phyloP scores from a whole-genome alignment of 2,888 invertebrate species.

The Callinectes sapidus region DNA sequence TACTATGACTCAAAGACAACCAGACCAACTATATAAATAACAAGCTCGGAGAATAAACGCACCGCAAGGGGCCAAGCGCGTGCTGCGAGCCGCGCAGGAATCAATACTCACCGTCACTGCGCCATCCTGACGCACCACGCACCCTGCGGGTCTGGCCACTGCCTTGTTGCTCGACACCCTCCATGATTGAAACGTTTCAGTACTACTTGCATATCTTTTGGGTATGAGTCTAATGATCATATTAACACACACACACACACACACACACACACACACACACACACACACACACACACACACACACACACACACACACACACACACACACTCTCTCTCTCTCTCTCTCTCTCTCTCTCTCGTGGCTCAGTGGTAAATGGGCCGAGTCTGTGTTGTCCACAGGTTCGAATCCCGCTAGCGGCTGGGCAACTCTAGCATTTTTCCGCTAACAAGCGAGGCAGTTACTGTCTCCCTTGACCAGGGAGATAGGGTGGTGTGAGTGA shows the following conservation, averaged over 20 bases:
- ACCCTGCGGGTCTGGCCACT: constrained; percentile 43
- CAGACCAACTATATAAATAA: neutral
- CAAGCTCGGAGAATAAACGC: neutral
- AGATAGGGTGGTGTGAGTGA: too few species aligned
- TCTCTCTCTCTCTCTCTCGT: too few species aligned
- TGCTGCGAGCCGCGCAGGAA: constrained; percentile 65
- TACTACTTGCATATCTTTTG: neutral
- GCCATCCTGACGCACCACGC: constrained; percentile 53
- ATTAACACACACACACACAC: neutral
- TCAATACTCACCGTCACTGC: constrained; percentile 62
- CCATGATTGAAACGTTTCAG: neutral
- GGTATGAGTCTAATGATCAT: neutral
- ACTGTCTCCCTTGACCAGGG: too few species aligned
- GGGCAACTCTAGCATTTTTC: too few species aligned
- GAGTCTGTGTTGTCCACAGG: too few species aligned
- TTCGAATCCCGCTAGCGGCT: too few species aligned
- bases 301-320: neutral
- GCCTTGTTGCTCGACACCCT: neutral
- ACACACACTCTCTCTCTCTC: neutral
- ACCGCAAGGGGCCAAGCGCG: constrained; percentile 37
- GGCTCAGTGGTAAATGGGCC: too few species aligned
- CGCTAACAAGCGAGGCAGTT: too few species aligned
- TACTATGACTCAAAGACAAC: constrained; percentile 6
- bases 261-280: too few species aligned
- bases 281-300: neutral